A percentile compares a stretch with the other conserved stretches of the same genome.
Evolutionary conservation across 2,113 vertebrate species (phyloP).

Genomic region (Onychostruthus taczanowskii): DNA sequence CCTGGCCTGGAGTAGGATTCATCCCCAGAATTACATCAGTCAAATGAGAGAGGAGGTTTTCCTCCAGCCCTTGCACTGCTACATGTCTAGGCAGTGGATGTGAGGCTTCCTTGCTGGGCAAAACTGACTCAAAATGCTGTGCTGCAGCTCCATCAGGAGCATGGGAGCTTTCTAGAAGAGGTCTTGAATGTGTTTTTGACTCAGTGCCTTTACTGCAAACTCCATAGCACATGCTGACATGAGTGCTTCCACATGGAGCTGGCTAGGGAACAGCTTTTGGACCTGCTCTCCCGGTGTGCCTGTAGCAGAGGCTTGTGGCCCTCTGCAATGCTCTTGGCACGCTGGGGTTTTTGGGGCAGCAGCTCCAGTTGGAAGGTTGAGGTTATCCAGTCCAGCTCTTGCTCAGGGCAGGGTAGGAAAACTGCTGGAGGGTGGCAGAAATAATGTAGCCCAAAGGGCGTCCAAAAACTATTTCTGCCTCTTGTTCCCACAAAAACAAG

Average conservation of each 20-base stretch:
- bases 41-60: not conserved
- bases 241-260: not conserved
- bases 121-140: not conserved
- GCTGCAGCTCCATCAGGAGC: not conserved
- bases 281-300: not conserved
- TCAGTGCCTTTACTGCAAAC: not conserved
- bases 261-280: not conserved
- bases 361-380: not conserved
- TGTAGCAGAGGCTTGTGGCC: not conserved
- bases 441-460: rapidly evolving
- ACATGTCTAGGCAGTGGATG: not conserved
- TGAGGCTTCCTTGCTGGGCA: not conserved
- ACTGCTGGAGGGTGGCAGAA: not conserved
- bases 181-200: not conserved
- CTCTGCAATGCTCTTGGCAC: not conserved
- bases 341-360: not conserved
- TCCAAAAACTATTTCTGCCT: not conserved
- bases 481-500: not conserved
- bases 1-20: not conserved
- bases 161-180: not conserved
- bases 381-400: not conserved
- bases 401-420: not conserved
- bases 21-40: not conserved
- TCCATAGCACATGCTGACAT: rapidly evolving
- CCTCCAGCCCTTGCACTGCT: not conserved